These are phyloP conservation scores for Lophotriccus pileatus DNA, from an alignment of 2,797 vertebrate species.

Conservation along the genomic window DNA sequence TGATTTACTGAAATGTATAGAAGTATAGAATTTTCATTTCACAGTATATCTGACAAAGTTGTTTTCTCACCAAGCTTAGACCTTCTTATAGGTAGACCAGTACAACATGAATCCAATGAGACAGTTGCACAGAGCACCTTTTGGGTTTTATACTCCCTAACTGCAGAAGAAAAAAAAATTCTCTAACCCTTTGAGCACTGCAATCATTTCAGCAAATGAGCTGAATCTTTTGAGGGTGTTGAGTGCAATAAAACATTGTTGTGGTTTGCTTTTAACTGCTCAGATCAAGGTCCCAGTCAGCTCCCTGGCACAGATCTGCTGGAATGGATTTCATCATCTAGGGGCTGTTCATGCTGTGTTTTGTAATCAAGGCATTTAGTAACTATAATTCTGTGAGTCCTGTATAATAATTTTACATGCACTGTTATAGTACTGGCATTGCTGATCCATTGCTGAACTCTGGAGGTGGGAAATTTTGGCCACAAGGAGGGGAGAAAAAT, in stretches of 20 bases:
- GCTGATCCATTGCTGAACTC: background rate
- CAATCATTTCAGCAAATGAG: background rate
- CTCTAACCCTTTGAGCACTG: background rate
- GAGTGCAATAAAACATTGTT: background rate
- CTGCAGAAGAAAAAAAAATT: background rate
- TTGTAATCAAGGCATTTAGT: constrained; percentile 4
- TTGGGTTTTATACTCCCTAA: background rate
- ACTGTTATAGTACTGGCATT: background rate
- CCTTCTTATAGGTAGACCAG: background rate
- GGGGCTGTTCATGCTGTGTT: background rate
- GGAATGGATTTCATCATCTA: background rate
- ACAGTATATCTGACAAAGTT: background rate
- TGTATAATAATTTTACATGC: background rate
- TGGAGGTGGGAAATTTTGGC: background rate
- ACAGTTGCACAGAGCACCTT: background rate
- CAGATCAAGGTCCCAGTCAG: background rate
- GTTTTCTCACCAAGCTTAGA: background rate
- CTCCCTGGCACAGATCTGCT: background rate
- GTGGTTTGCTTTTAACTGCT: background rate
- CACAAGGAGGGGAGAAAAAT: background rate
- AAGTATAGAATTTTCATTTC: background rate
- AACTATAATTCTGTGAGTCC: background rate
- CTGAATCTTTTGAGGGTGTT: background rate
- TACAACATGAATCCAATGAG: background rate
- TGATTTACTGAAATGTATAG: background rate